Evolutionary conservation across 2,888 invertebrate genomes (phyloP).

Genomic region (Alviniconcha strummeri): DNA sequence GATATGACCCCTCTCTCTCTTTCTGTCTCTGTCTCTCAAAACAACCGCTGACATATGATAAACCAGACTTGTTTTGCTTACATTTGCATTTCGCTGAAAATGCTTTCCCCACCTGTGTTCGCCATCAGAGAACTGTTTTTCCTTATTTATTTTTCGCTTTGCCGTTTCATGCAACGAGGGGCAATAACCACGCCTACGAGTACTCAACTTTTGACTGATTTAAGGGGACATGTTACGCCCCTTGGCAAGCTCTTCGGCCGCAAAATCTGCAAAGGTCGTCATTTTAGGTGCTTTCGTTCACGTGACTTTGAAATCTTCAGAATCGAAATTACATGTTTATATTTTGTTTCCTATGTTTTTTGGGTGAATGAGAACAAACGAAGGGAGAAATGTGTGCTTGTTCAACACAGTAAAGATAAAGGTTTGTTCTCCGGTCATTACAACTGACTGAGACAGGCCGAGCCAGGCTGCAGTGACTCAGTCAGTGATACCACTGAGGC

Average conservation of each 20-base stretch:
- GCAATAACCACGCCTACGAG: background rate
- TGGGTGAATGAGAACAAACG: slow-evolving; percentile 14
- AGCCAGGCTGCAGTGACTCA: too few species aligned
- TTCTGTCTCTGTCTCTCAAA: background rate
- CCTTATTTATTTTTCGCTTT: background rate
- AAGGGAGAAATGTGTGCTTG: slow-evolving; percentile 14
- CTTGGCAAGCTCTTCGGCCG: slow-evolving; percentile 15
- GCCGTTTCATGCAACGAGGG: background rate
- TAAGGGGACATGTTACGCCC: slow-evolving; percentile 5
- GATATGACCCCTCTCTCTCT: too few species aligned
- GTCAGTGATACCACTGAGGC: too few species aligned
- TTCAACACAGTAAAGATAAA: background rate
- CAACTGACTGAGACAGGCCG: too few species aligned
- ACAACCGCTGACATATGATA: background rate
- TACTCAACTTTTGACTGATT: slow-evolving; percentile 16
- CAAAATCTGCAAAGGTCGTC: background rate
- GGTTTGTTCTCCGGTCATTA: too few species aligned
- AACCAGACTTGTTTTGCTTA: background rate
- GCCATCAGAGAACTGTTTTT: background rate
- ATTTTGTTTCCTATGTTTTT: background rate
- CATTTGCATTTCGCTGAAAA: background rate
- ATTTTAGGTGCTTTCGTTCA: background rate
- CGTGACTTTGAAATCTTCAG: background rate
- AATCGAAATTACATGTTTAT: background rate
- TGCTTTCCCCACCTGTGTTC: background rate